Evolutionary conservation across 2,888 invertebrate genomes (phyloP).

Genomic region (Thereva unica): DNA sequence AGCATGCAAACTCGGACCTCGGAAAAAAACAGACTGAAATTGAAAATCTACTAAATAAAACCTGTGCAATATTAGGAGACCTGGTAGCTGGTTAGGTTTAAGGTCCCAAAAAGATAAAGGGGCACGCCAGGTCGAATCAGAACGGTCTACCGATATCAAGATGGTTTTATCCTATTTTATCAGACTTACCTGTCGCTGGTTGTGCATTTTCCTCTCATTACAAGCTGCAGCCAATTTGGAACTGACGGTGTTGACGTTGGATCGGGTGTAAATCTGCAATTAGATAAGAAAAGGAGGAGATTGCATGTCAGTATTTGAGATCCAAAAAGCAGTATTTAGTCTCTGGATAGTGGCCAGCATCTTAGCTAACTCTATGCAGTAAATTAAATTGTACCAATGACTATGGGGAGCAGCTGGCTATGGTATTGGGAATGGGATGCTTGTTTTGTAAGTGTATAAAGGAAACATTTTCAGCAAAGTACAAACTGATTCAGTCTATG

Average conservation of each 20-base stretch:
- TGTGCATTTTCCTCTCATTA: constrained; percentile 56
- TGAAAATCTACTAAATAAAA: too few species aligned
- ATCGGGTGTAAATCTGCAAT: constrained; percentile 54
- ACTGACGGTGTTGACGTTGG: constrained; percentile 50
- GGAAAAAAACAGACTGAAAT: too few species aligned
- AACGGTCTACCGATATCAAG: background rate
- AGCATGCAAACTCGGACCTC: too few species aligned
- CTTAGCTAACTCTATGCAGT: background rate
- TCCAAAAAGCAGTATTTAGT: constrained; percentile 19
- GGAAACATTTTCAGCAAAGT: too few species aligned
- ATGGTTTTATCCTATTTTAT: constrained; percentile 4
- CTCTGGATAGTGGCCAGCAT: background rate
- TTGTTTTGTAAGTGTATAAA: too few species aligned
- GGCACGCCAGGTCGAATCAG: constrained; percentile 15
- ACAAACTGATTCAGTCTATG: too few species aligned
- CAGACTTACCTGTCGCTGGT: constrained; percentile 40
- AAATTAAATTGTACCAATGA: constrained; percentile 35
- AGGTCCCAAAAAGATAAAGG: constrained; percentile 12
- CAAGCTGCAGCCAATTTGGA: constrained; percentile 58
- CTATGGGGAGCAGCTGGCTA: too few species aligned
- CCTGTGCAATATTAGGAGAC: too few species aligned
- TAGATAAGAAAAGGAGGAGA: constrained; percentile 32
- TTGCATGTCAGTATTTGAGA: constrained; percentile 32
- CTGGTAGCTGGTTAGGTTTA: too few species aligned
- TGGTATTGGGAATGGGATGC: too few species aligned